phyloP scores from a whole-genome alignment of 2,797 vertebrate species.

The Kryptolebias ocellatus region DNA sequence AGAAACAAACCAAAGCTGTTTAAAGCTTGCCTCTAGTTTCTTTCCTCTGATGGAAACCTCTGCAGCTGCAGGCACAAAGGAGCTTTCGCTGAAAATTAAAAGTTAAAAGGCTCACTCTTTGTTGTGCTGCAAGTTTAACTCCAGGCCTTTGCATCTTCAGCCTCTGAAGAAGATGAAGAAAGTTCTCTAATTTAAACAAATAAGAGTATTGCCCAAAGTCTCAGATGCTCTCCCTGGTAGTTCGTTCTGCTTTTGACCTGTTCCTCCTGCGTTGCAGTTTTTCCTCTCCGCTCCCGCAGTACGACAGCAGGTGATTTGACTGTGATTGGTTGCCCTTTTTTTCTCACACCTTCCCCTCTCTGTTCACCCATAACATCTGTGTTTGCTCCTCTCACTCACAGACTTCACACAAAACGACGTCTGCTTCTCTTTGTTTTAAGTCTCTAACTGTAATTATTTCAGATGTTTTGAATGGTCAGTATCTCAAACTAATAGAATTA shows the following conservation, averaged over 20 bases:
- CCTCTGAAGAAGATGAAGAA: too few relatives aligned
- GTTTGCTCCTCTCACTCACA: constrained; percentile 57
- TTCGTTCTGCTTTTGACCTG: constrained; percentile 81
- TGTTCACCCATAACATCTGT: constrained; percentile 64
- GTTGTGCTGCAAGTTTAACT: neutral
- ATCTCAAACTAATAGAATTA: too few relatives aligned
- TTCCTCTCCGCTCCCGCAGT: constrained; percentile 97
- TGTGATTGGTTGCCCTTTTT: constrained; percentile 70
- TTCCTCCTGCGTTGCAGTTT: constrained; percentile 91
- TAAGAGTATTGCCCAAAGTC: neutral
- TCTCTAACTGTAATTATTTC: constrained; percentile 11
- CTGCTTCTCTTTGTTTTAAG: constrained; percentile 12
- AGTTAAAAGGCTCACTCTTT: neutral
- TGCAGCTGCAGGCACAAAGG: neutral
- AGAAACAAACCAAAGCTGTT: neutral
- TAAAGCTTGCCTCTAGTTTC: neutral
- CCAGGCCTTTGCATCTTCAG: neutral
- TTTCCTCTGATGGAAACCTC: neutral
- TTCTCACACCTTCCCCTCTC: constrained; percentile 30
- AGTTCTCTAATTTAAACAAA: too few relatives aligned
- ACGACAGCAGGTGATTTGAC: constrained; percentile 97
- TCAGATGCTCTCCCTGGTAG: constrained; percentile 25
- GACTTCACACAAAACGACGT: neutral
- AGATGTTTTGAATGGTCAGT: too few relatives aligned
- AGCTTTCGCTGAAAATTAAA: neutral